Evolutionary conservation across 2,113 vertebrate species (phyloP).

Genomic region (Pedetes capensis): DNA sequence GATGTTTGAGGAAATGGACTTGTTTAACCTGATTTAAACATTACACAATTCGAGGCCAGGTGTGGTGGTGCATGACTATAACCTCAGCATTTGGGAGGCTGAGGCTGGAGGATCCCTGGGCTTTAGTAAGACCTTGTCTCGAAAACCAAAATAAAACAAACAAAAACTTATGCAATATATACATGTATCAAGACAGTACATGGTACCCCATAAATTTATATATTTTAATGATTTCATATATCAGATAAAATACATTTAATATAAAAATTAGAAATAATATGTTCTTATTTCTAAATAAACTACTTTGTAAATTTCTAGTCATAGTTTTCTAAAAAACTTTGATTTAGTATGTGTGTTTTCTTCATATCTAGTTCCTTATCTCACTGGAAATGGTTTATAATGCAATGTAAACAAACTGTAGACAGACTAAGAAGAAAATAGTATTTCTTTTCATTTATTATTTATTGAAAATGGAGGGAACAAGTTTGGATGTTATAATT

Average conservation of each 20-base stretch:
- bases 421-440: neutral
- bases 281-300: neutral
- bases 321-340: neutral
- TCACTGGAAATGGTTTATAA: neutral
- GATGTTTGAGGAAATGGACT: too few species aligned
- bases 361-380: neutral
- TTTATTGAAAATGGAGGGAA: neutral
- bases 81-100: too few species aligned
- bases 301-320: neutral
- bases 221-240: neutral
- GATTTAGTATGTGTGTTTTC: neutral
- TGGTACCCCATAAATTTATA: neutral
- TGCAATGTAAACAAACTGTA: neutral
- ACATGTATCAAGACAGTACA: too few species aligned
- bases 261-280: neutral
- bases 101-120: too few species aligned
- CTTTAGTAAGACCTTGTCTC: too few species aligned
- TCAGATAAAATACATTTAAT: neutral
- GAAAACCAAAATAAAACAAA: too few species aligned
- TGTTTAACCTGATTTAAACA: too few species aligned
- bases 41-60: too few species aligned
- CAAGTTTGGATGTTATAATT: too few species aligned
- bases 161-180: too few species aligned
- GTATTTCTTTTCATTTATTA: neutral
- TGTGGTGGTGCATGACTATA: too few species aligned